Evolutionary conservation across 2,888 invertebrate species (phyloP).

Genomic region (Baronia brevicornis): DNA sequence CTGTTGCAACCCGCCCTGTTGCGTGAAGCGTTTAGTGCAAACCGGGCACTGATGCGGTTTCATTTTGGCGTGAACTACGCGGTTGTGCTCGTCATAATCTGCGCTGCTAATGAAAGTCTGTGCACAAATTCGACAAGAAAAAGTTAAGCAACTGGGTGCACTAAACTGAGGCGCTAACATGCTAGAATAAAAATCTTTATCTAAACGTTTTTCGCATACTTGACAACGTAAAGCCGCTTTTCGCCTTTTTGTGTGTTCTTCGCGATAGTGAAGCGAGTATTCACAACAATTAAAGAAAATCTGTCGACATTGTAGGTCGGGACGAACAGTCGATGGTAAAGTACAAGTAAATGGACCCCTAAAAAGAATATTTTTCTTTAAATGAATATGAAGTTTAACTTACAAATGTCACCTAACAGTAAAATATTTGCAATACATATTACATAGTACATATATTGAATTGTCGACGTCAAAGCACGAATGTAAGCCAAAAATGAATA

Average conservation of each 20-base stretch:
- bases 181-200: slow-evolving; percentile 37
- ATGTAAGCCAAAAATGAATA: too few relatives aligned
- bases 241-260: slow-evolving; percentile 64
- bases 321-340: slow-evolving; percentile 47
- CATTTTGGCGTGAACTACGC: slow-evolving; percentile 51
- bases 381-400: too few relatives aligned
- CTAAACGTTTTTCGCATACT: slow-evolving; percentile 64
- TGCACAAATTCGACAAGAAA: slow-evolving; percentile 51
- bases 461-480: too few relatives aligned
- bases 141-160: slow-evolving; percentile 29
- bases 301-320: slow-evolving; percentile 56
- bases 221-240: slow-evolving; percentile 65
- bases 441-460: too few relatives aligned
- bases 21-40: slow-evolving; percentile 62
- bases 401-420: too few relatives aligned
- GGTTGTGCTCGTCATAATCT: slow-evolving; percentile 56
- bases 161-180: slow-evolving; percentile 29
- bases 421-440: too few relatives aligned
- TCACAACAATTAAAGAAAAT: slow-evolving; percentile 68
- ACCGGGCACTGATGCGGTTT: slow-evolving; percentile 61
- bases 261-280: slow-evolving; percentile 63
- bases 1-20: slow-evolving; percentile 64
- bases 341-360: slow-evolving; percentile 68
- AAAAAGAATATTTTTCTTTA: too few relatives aligned
- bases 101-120: slow-evolving; percentile 43